Evolutionary conservation across 2,797 vertebrate species (phyloP).

Genomic region (Oryzias dopingdopingensis): DNA sequence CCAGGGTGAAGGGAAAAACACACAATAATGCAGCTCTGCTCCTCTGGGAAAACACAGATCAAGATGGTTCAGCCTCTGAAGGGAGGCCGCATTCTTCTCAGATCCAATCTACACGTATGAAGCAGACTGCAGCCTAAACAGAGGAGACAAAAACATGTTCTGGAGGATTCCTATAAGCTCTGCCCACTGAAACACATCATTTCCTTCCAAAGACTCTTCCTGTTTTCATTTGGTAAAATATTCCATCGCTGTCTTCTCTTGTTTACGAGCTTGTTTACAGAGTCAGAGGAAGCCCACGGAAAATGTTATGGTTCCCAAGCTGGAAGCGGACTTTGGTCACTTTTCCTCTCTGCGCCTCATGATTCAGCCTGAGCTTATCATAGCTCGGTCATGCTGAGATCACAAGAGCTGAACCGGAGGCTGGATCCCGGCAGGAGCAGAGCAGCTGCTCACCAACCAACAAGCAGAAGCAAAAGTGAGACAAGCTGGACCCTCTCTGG

Average conservation of each 20-base stretch:
- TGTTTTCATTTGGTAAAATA: constrained; percentile 32
- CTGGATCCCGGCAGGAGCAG: not conserved
- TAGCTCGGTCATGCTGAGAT: constrained; percentile 34
- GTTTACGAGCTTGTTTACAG: constrained; percentile 57
- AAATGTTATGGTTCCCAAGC: constrained; percentile 51
- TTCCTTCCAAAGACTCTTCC: constrained; percentile 44
- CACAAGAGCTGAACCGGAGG: constrained; percentile 3
- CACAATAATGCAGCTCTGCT: constrained; percentile 29
- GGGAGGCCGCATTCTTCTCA: constrained; percentile 2
- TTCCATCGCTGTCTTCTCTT: constrained; percentile 22
- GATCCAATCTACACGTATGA: not conserved
- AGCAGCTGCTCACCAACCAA: constrained; percentile 2
- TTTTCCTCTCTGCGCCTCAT: constrained; percentile 64
- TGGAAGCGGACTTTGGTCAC: constrained; percentile 58
- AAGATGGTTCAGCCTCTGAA: not conserved
- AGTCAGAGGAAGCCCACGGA: constrained; percentile 32
- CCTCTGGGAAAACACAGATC: constrained; percentile 9
- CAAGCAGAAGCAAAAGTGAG: constrained; percentile 24
- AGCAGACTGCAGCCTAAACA: not conserved
- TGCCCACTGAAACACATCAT: constrained; percentile 26
- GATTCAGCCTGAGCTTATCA: constrained; percentile 31
- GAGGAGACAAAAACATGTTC: constrained; percentile 9
- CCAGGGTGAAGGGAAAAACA: constrained; percentile 30
- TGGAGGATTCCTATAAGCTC: not conserved
- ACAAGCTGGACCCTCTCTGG: constrained; percentile 18